Conservation (phyloP, 2,797 vertebrate species). For the Lacerta bilineata region DNA sequence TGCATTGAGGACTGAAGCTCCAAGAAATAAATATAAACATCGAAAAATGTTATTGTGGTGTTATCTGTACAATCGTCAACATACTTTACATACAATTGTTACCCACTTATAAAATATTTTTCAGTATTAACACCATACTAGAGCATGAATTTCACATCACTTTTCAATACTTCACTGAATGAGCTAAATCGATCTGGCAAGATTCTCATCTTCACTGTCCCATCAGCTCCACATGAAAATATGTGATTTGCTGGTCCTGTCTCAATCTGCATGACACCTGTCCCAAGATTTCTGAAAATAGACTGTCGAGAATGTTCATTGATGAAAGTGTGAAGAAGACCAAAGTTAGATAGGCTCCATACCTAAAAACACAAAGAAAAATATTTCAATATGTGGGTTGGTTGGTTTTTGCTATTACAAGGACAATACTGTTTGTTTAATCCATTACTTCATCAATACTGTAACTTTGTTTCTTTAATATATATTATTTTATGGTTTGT, state of each 20-base stretch:
- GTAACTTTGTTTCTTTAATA: not conserved
- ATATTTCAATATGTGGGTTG: slow-evolving; percentile 9
- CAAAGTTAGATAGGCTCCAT: slow-evolving; percentile 90
- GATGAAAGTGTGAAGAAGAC: slow-evolving; percentile 89
- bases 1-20: slow-evolving; percentile 77
- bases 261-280: slow-evolving; percentile 98
- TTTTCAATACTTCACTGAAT: slow-evolving; percentile 85
- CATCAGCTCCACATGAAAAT: slow-evolving; percentile 98
- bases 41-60: slow-evolving; percentile 71
- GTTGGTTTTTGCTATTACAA: not conserved
- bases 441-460: not conserved
- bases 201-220: slow-evolving; percentile 97
- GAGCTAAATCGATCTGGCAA: slow-evolving; percentile 89
- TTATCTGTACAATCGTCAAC: slow-evolving; percentile 59
- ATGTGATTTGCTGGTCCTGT: slow-evolving; percentile 92
- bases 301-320: slow-evolving; percentile 96
- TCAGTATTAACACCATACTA: slow-evolving; percentile 73
- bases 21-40: slow-evolving; percentile 74
- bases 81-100: slow-evolving; percentile 64
- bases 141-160: slow-evolving; percentile 91
- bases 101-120: slow-evolving; percentile 64
- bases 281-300: slow-evolving; percentile 97
- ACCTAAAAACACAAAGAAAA: slow-evolving; percentile 78
- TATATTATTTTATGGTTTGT: not conserved
- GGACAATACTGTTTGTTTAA: not conserved